phyloP scores from a whole-genome alignment of 2,888 invertebrate species.

The Agriopis marginaria region DNA sequence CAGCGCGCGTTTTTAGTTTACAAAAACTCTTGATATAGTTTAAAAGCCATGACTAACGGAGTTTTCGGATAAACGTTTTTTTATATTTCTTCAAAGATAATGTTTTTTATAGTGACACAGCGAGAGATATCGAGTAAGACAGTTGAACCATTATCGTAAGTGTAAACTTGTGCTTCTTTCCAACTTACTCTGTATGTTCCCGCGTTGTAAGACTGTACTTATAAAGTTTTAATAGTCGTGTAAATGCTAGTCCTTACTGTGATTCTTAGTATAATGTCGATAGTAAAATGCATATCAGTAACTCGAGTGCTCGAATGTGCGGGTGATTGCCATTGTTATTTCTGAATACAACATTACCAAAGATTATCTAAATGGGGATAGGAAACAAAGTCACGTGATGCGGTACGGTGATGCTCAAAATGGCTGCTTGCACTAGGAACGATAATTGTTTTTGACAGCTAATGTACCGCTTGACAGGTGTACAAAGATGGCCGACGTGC shows the following conservation, averaged over 20 bases:
- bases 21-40: too few relatives aligned
- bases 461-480: too few relatives aligned
- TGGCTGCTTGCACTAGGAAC: too few relatives aligned
- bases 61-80: too few relatives aligned
- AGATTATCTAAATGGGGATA: too few relatives aligned
- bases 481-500: too few relatives aligned
- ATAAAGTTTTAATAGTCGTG: constrained; percentile 44
- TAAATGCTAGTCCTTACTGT: constrained; percentile 79
- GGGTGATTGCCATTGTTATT: neutral
- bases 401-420: too few relatives aligned
- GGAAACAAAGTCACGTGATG: too few relatives aligned
- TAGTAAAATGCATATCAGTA: constrained; percentile 49
- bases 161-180: constrained; percentile 25
- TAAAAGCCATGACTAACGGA: too few relatives aligned
- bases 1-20: too few relatives aligned
- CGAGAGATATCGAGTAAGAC: neutral
- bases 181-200: constrained; percentile 21
- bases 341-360: neutral
- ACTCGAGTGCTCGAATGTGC: constrained; percentile 26
- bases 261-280: constrained; percentile 63
- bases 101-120: neutral
- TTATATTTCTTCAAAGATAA: too few relatives aligned
- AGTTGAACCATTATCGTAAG: constrained; percentile 9
- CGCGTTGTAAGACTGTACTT: constrained; percentile 45
- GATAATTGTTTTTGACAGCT: too few relatives aligned